Base-by-base conservation (phyloP, 2,888 invertebrate genomes). In the Seira sanloemensis region DNA sequence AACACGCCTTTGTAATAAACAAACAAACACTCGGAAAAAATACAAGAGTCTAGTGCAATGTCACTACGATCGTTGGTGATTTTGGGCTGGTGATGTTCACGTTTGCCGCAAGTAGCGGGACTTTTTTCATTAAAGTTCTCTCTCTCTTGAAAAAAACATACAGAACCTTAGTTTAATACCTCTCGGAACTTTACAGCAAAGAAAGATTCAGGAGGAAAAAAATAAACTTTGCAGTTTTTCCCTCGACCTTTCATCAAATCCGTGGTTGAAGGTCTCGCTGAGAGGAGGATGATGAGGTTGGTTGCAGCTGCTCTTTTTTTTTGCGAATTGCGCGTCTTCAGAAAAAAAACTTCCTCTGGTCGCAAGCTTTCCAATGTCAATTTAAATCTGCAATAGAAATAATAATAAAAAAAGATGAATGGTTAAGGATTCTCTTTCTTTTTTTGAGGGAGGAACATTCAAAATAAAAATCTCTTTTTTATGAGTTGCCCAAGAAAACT, bases 1-100 rank as follows among this genome's bases (percentile, higher is more conserved):
- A 62, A 21, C 62, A 62, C 62, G 62, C 62, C 62, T 62, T 2
- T n/a, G 62, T n/a, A 62, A 62, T 62, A 62, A 62, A 62, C 21
- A 62, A 62, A 23, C 62, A n/a, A 2, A 50, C 50, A 12, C 16
- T 4, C n/a, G 58, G 4, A 37, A 12, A n/a, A 18, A n/a, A n/a
- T n/a, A n/a, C n/a, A n/a, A n/a, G n/a, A n/a, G n/a, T n/a, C n/a
- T 58, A 18, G 58, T 58, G 58, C 58, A 58, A 58, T 58, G 58
- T 58, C 58, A 58, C 58, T 58, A n/a, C n/a, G 58, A 58, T 58
- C 16, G 58, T n/a, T n/a, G 58, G 58, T 58, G 9, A n/a, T 58
- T 58, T 9, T 37, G 37, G 37, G n/a, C 18, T 58, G n/a, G 12
- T 58, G n/a, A 62, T 62, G 19, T 62, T 62, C 62, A n/a, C 58